Conservation (phyloP, 2,113 vertebrate species). For the Ibidorhyncha struthersii region DNA sequence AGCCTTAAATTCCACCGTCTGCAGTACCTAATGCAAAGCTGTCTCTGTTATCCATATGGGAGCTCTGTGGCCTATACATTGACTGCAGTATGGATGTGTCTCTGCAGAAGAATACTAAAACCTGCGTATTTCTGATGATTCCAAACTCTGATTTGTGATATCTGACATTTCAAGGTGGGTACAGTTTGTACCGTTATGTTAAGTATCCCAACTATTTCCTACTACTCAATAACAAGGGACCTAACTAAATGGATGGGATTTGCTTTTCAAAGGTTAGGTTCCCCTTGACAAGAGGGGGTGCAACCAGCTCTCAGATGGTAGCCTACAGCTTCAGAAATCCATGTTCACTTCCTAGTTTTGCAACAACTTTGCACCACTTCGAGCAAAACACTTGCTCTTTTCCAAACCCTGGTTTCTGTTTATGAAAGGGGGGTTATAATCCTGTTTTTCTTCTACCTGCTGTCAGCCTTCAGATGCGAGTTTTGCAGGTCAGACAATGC, state of each 20-base stretch:
- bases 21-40: background rate
- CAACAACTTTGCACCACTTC: background rate
- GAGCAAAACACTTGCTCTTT: background rate
- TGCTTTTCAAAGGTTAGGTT: background rate
- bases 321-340: background rate
- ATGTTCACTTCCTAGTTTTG: background rate
- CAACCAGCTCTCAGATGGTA: background rate
- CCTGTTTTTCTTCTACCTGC: background rate
- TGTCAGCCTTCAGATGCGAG: accelerated
- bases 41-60: background rate
- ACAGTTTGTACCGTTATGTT: background rate
- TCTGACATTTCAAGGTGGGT: background rate
- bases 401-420: accelerated
- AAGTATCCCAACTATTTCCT: background rate
- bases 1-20: background rate
- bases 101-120: background rate
- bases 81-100: background rate
- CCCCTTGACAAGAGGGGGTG: background rate
- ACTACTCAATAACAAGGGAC: background rate
- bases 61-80: background rate
- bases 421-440: background rate
- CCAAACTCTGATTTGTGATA: background rate
- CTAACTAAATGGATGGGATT: background rate
- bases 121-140: background rate
- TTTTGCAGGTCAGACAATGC: background rate